Base-by-base conservation (phyloP, 1,140 invertebrate genomes). In the Drosophila oshimai region DNA sequence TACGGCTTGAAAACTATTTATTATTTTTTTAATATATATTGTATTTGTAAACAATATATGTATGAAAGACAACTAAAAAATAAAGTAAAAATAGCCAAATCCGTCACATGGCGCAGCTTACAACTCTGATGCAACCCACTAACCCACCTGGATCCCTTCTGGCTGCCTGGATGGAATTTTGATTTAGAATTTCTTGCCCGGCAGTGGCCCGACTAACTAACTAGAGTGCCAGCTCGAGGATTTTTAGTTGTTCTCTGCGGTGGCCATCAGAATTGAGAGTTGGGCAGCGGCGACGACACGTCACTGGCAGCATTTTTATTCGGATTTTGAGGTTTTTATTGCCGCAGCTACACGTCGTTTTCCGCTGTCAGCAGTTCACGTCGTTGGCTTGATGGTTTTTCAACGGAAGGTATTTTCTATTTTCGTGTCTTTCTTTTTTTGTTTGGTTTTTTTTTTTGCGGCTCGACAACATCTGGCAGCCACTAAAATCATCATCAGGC, bases 281-380 rank as follows among this genome's bases (percentile, higher is more conserved):
- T 70, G 61, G 46, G 50, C 74, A 12, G 22, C 22, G 47, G 45
- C 34, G 58, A 28, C 60, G 53, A 69, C 61, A 83, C 73, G 61
- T 83, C 78, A 62, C 15, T 45, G 60, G 33, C 73, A 69, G 73
- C 49, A 61, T 57, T 87, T 86, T 81, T 87, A 72, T 80, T 87
- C 79, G 67, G 83, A 55, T 76, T 77, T 70, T 81, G 72, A 45
- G 68, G 76, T 70, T 80, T 86, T 80, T 76, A 77, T 81, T 65
- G 51, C 47, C 20, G 39, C 12, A 39, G 34, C 73, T 44, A 44
- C 20, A 26, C 24, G 44, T 50, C 47, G 55, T 57, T 64, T 73
- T 37, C 46, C 28, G 39, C 69, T 31, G 78, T 77, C 73, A 83
- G 70, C 79, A 84, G 76, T 84, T 74, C 71, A 65, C 57, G 61